Base-by-base conservation (phyloP, 2,113 vertebrate species). In the Paralichthys olivaceus region DNA sequence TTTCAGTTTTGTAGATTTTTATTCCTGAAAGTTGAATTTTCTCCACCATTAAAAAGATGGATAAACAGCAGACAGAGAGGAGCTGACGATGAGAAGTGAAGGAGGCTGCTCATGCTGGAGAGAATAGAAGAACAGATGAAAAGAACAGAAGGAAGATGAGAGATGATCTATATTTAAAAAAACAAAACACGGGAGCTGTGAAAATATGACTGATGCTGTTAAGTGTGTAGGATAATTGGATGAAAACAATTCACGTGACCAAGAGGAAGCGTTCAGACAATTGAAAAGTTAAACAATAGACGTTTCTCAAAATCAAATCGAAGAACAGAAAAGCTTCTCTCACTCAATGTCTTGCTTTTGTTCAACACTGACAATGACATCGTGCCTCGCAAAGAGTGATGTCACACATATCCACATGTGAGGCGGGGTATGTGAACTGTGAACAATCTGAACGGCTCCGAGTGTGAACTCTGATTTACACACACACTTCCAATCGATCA, bases 401-500 rank as follows among this genome's bases (percentile, higher is more conserved):
- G 49, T 43, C 66, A 40, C 72, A 58, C 29, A 32, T 53, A 66
- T 84, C 22, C n/a, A n/a, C n/a, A n/a, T n/a, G n/a, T n/a, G n/a
- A n/a, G n/a, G n/a, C n/a, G n/a, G n/a, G 57, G 53, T 72, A 55
- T 32, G 45, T 47, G 69, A 34, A 25, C 8, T 1, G 25, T 40
- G 40, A 57, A 57, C 40, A n/a, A n/a, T n/a, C 26, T 61, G 45
- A 69, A 13, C 5, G 9, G 19, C n/a, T 25, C 12, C 17, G 25
- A 40, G 56, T 77, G 60, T 57, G 49, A 34, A 34, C 32, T 8
- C 32, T 34, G 32, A 45, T 43, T 49, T 69, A 85, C 90, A 90
- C 77, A 80, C 90, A 90, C 75, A 59, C 74, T 26, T 65, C 14
- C 9, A 54, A 14, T 47, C 43, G 59, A 69, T 64, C 13, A 28